Percentiles rank a stretch among this genome's conserved stretches.
Evolutionary conservation across 2,888 invertebrate genomes (phyloP).

Genomic region (Ornithoptera priamus): DNA sequence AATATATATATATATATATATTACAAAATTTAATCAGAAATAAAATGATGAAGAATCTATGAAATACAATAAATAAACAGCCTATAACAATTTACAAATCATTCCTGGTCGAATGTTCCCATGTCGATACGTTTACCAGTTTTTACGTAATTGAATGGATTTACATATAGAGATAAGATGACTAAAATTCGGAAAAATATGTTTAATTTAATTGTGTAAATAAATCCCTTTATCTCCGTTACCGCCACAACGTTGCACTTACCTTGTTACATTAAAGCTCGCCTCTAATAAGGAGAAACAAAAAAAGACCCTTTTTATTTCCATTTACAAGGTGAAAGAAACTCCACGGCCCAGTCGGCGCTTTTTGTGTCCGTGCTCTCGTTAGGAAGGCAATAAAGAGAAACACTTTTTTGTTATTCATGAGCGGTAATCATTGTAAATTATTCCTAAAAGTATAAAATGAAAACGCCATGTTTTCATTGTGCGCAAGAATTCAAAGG

Average conservation of each 20-base stretch:
- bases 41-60: too few relatives aligned
- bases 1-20: too few relatives aligned
- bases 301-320: conserved; percentile 26
- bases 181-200: background rate
- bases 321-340: conserved; percentile 29
- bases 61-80: too few relatives aligned
- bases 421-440: conserved; percentile 27
- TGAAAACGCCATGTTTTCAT: conserved; percentile 14
- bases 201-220: conserved; percentile 12
- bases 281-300: conserved; percentile 27
- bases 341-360: conserved; percentile 25
- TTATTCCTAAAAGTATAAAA: conserved; percentile 21
- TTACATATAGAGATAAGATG: background rate
- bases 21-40: too few relatives aligned
- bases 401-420: conserved; percentile 29
- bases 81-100: too few relatives aligned
- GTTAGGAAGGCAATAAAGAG: conserved; percentile 28
- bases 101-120: too few relatives aligned
- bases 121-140: too few relatives aligned
- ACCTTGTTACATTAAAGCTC: conserved; percentile 26
- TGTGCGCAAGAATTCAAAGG: background rate
- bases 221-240: conserved; percentile 19
- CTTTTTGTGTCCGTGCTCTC: conserved; percentile 27
- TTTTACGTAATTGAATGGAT: too few relatives aligned
- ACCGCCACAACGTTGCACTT: conserved; percentile 21